A percentile compares a stretch with the other conserved stretches of the same genome.
Conservation (phyloP, 2,888 invertebrate species). For the Cheilosia variabilis region DNA sequence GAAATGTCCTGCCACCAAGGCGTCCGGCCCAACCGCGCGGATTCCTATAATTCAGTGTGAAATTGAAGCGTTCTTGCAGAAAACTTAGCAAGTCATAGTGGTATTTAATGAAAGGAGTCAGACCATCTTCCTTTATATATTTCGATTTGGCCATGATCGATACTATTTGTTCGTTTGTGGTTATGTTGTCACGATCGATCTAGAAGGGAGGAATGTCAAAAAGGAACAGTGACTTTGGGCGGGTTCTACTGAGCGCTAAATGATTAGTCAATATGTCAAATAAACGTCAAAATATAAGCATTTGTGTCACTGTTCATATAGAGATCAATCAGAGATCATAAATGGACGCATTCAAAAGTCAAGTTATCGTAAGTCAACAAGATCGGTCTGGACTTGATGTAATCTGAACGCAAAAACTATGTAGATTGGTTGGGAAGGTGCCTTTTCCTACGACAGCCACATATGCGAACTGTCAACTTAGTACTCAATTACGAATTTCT, state of each 20-base stretch:
- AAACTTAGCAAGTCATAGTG: constrained; percentile 79
- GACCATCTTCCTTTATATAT: constrained; percentile 78
- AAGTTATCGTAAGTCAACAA: too few relatives aligned
- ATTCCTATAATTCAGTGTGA: constrained; percentile 80
- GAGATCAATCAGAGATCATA: too few relatives aligned
- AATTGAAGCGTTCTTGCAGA: constrained; percentile 80
- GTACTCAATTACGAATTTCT: too few relatives aligned
- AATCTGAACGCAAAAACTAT: too few relatives aligned
- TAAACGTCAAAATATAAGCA: too few relatives aligned
- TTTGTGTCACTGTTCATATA: too few relatives aligned
- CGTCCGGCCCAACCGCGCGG: constrained; percentile 82
- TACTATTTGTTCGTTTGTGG: constrained; percentile 78
- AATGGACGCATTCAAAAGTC: too few relatives aligned
- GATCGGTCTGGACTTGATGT: too few relatives aligned
- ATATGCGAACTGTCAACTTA: too few relatives aligned
- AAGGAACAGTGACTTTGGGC: neutral
- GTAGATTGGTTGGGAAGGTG: too few relatives aligned
- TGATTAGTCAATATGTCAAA: too few relatives aligned
- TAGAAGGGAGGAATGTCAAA: constrained; percentile 50
- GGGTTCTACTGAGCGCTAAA: neutral
- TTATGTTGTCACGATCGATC: constrained; percentile 81
- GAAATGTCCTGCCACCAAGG: constrained; percentile 79
- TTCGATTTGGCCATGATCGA: constrained; percentile 76
- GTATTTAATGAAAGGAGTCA: constrained; percentile 81
- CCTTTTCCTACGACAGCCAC: too few relatives aligned